Conservation (phyloP, 2,113 vertebrate genomes). For the Limanda limanda region DNA sequence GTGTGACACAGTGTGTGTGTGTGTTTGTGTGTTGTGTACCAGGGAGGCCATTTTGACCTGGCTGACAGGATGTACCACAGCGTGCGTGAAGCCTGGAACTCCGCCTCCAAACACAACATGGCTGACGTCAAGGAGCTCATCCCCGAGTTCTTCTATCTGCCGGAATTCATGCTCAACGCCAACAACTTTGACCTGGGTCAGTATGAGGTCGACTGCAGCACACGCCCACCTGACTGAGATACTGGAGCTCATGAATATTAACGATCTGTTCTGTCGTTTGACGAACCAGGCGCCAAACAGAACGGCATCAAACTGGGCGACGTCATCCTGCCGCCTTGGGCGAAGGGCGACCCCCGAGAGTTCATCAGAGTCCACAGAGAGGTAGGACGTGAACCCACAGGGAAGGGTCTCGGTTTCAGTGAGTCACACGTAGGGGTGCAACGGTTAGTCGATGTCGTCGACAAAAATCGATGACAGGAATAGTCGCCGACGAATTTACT, state of each 20-base stretch:
- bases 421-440: rapidly evolving
- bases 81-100: constrained; percentile 95
- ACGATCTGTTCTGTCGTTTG: background rate
- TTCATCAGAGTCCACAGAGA: constrained; percentile 98
- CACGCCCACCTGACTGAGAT: no score
- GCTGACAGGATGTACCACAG: constrained; percentile 99
- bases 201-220: constrained; percentile 1
- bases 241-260: background rate
- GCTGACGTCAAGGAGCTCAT: constrained; percentile 99
- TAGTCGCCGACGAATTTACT: no score
- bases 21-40: constrained; percentile 16
- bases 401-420: rapidly evolving
- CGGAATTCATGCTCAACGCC: constrained; percentile 96
- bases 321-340: constrained; percentile 96
- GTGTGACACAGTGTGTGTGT: background rate
- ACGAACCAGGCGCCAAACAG: constrained; percentile 90
- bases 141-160: constrained; percentile 98
- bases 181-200: constrained; percentile 98
- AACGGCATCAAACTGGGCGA: constrained; percentile 96
- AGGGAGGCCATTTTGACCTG: constrained; percentile 98
- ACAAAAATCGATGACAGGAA: no score
- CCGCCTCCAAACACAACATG: constrained; percentile 99
- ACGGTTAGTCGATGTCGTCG: no score
- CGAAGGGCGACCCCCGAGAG: constrained; percentile 97
- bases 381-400: constrained; percentile 72